Evolutionary conservation across 2,113 vertebrate genomes (phyloP).

Genomic region (Apteryx owenii): DNA sequence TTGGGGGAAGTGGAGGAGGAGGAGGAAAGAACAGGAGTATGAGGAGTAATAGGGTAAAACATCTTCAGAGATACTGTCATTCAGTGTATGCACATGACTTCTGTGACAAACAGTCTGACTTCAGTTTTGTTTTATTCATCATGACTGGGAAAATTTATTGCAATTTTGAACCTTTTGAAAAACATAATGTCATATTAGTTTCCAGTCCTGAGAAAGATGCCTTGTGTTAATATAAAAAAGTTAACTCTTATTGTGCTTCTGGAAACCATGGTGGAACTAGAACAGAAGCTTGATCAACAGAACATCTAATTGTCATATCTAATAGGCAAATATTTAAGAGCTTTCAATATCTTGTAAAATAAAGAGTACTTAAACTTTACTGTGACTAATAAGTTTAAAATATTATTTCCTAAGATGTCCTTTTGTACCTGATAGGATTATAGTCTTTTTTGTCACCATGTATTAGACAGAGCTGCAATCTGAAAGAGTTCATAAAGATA

Average conservation of each 20-base stretch:
- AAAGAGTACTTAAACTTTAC: neutral
- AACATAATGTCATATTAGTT: neutral
- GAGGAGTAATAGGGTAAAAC: neutral
- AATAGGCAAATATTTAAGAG: neutral
- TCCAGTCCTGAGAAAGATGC: neutral
- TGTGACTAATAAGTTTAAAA: neutral
- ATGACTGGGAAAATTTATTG: neutral
- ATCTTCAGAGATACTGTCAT: neutral
- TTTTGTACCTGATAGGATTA: neutral
- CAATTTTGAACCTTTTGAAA: neutral
- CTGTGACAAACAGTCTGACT: neutral
- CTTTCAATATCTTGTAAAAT: neutral
- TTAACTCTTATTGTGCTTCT: neutral
- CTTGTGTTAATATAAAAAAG: neutral
- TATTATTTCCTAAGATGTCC: neutral
- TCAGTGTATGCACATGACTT: neutral
- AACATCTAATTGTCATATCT: accelerated
- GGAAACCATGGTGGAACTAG: neutral
- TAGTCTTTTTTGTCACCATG: neutral
- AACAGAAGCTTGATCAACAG: neutral
- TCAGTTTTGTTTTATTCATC: neutral
- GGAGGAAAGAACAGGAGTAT: neutral
- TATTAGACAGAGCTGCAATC: neutral
- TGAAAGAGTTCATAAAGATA: neutral
- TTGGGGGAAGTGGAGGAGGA: too few species aligned